Percentiles rank a stretch among this genome's conserved stretches.
These are phyloP conservation scores for Sarcophaga carnaria DNA, from an alignment of 2,888 invertebrate genomes.

Conservation along the genomic window DNA sequence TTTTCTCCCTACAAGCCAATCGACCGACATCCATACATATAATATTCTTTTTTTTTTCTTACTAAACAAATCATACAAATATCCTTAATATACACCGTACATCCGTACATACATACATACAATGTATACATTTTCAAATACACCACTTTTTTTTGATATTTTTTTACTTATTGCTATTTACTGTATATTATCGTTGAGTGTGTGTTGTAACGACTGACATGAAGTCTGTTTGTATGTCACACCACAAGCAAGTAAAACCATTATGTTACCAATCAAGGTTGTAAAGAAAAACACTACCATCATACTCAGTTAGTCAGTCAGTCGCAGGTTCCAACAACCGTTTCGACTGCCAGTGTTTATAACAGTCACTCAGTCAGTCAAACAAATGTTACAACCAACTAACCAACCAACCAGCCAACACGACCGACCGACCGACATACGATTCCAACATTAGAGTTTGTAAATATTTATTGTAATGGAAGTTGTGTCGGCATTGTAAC, in stretches of 20 bases:
- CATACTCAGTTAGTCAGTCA: slow-evolving; percentile 27
- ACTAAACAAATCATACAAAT: too few species aligned
- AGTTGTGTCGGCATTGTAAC: slow-evolving; percentile 9
- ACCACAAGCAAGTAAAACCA: slow-evolving; percentile 64
- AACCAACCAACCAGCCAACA: neutral
- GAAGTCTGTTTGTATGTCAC: slow-evolving; percentile 57
- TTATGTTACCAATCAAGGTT: slow-evolving; percentile 68
- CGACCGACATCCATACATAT: neutral
- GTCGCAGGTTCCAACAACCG: neutral
- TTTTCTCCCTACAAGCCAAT: slow-evolving; percentile 5
- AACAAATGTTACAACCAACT: slow-evolving; percentile 8
- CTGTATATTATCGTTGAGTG: neutral
- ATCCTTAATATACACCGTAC: neutral
- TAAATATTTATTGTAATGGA: slow-evolving; percentile 12
- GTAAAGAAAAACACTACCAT: slow-evolving; percentile 44
- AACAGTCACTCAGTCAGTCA: neutral
- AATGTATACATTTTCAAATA: neutral
- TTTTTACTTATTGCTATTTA: neutral
- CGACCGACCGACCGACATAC: neutral
- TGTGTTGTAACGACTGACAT: slow-evolving; percentile 37
- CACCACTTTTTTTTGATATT: neutral
- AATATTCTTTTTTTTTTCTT: too few species aligned
- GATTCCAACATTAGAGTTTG: neutral
- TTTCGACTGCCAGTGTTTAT: neutral
- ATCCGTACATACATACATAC: slow-evolving; percentile 26